Percentiles rank a stretch among this genome's conserved stretches.
phyloP scores from a whole-genome alignment of 2,797 vertebrate species.

The Poeciliopsis turneri region DNA sequence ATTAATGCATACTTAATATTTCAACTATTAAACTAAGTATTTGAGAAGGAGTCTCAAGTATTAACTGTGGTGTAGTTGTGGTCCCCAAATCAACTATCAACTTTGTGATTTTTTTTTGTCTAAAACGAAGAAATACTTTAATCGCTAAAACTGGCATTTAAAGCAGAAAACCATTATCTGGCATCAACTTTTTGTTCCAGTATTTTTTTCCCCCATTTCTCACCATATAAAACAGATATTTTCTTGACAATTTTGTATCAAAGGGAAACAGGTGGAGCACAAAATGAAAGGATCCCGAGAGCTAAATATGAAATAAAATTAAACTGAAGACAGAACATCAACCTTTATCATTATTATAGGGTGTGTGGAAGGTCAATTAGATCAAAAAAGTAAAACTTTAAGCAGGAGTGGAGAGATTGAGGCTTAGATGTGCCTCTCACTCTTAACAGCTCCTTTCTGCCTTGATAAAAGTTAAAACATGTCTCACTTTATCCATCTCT shows the following conservation, averaged over 20 bases:
- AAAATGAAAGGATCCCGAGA: background rate
- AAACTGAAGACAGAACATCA: constrained; percentile 32
- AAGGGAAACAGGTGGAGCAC: background rate
- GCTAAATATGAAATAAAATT: constrained; percentile 1
- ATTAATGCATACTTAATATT: background rate
- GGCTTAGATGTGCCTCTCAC: constrained; percentile 27
- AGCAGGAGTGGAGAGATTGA: constrained; percentile 46
- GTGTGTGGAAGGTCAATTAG: constrained; percentile 21
- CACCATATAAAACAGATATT: background rate
- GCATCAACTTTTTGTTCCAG: background rate
- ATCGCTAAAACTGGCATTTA: background rate
- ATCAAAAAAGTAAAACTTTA: constrained; percentile 37
- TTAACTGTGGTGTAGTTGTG: background rate
- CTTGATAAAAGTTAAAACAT: constrained; percentile 42
- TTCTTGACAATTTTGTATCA: background rate
- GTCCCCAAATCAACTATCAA: background rate
- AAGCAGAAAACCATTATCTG: background rate
- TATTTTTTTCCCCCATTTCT: background rate
- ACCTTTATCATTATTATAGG: constrained; percentile 47
- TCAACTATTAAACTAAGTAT: background rate
- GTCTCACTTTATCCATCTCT: constrained; percentile 41
- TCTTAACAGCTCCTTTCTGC: constrained; percentile 26
- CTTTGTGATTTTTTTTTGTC: background rate
- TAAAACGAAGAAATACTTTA: background rate
- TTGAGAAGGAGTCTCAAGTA: background rate